Evolutionary conservation across 2,888 invertebrate genomes (phyloP).

Genomic region (Adineta ricciae): DNA sequence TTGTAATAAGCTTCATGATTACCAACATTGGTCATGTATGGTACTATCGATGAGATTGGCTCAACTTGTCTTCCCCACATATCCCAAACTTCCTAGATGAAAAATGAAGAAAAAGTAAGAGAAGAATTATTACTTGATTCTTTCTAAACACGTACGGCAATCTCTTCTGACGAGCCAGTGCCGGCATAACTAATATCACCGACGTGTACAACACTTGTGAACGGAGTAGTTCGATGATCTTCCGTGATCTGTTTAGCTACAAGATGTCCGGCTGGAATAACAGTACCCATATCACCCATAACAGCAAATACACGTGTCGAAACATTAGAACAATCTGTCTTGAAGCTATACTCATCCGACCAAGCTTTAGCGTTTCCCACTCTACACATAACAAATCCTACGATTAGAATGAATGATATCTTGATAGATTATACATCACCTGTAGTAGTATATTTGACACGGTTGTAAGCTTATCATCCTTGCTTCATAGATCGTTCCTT

Average conservation of each 20-base stretch:
- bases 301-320: neutral
- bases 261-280: neutral
- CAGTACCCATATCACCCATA: neutral
- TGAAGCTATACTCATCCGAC: neutral
- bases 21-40: conserved; percentile 36
- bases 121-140: too few relatives aligned
- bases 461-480: neutral
- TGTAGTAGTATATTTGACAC: neutral
- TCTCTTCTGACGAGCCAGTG: neutral
- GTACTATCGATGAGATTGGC: conserved; percentile 34
- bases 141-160: neutral
- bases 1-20: conserved; percentile 36
- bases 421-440: neutral
- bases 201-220: neutral
- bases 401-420: neutral
- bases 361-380: neutral
- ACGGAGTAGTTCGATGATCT: neutral
- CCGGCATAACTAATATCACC: neutral
- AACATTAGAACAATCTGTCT: neutral
- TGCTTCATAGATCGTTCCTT: neutral
- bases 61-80: conserved; percentile 27
- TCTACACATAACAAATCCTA: neutral
- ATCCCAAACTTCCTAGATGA: neutral
- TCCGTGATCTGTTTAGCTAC: neutral
- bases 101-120: too few relatives aligned